Evolutionary conservation across 2,113 vertebrate species (phyloP).

Genomic region (Calonectris borealis): DNA sequence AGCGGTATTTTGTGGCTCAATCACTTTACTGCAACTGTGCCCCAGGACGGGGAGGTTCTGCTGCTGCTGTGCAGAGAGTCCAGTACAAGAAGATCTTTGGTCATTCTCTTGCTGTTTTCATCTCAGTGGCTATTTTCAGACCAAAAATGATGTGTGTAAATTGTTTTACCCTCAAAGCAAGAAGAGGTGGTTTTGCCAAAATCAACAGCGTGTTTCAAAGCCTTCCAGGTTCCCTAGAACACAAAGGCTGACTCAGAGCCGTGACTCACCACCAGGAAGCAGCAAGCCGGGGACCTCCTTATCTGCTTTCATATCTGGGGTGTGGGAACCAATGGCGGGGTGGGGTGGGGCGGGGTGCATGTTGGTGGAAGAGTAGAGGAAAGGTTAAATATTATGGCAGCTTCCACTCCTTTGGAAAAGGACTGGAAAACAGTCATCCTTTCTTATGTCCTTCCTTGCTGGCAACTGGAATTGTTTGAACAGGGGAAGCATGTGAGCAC

Average conservation of each 20-base stretch:
- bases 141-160: conserved; percentile 43
- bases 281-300: conserved; percentile 55
- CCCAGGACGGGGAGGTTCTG: background rate
- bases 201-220: conserved; percentile 73
- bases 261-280: conserved; percentile 78
- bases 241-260: conserved; percentile 79
- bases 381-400: conserved; percentile 56
- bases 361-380: background rate
- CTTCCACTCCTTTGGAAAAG: conserved; percentile 21
- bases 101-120: conserved; percentile 5
- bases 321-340: conserved; percentile 62
- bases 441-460: background rate
- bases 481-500: background rate
- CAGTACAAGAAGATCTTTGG: background rate
- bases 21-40: background rate
- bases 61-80: background rate
- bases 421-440: background rate
- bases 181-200: conserved; percentile 63
- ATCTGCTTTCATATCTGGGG: conserved; percentile 73
- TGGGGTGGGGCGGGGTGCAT: background rate
- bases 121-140: conserved; percentile 60
- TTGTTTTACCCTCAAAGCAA: conserved; percentile 66
- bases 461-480: background rate
- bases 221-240: conserved; percentile 75
- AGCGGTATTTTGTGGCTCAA: background rate